Base-by-base conservation (phyloP, 2,888 invertebrate species). In the Nemotelus nigrinus region DNA sequence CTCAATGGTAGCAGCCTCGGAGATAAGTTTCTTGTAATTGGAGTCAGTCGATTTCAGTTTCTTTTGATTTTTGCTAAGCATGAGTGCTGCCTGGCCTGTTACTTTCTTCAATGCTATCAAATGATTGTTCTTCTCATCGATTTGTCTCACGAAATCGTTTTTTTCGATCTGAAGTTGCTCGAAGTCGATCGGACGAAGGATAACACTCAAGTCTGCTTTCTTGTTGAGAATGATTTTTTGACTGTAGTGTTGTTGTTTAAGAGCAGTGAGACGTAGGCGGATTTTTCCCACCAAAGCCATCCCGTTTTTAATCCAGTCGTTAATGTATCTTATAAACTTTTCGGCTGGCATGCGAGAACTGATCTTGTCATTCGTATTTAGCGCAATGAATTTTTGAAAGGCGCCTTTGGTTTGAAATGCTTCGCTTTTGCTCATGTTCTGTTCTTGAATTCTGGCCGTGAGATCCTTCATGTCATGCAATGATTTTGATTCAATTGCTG, bases 121-220 rank as follows among this genome's bases (percentile, higher is more conserved):
- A 81, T 89, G 86, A 0, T 80, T 81, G 80, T 88, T 89, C 81
- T 89, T 90, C 68, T 89, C 88, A 58, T 90, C 89, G 50, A 91
- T 87, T 64, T 87, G 85, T 79, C 86, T 85, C 7, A 86, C 81
- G 60, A 88, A 85, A 79, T 89, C 87, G 41, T 87, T 83, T 80
- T 90, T 89, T 81, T 90, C 89, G 60, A 91, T 91, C 67, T 87
- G 85, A 71, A 91, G 80, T 82, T 90, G 88, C 78, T 91, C 89
- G 81, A 91, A 91, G 82, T 91, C 91, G 3, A 90, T 88, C 0
- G 88, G 88, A 58, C 88, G 88, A 8, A 91, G 83, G 50, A 88
- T 87, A 77, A 89, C 89, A 3, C 89, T 89, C 0, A 91, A 83
- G 82, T 90, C 89, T 65, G 88, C 86, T 74, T 90, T 88, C 6